A percentile compares a stretch with the other conserved stretches of the same genome.
Conservation (phyloP, 2,888 invertebrate genomes). For the Agelastica alni region DNA sequence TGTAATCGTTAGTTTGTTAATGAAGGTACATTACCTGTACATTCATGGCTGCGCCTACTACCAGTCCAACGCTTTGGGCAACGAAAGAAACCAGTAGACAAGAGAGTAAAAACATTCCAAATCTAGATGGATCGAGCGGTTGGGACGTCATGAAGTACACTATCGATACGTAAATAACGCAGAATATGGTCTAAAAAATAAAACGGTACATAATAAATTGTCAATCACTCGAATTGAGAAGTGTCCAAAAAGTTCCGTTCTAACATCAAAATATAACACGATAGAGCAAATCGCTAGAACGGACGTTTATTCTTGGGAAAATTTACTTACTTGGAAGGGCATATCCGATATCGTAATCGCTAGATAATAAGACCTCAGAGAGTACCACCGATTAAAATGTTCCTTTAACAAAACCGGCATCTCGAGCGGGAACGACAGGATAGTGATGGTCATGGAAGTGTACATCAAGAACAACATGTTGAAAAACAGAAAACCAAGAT, state of each 20-base stretch:
- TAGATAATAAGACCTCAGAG: constrained; percentile 89
- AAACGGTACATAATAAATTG: no score
- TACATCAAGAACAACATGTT: constrained; percentile 99
- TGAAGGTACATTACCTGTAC: constrained; percentile 82
- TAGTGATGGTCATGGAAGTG: constrained; percentile 99
- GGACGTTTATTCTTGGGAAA: no score
- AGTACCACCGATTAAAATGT: constrained; percentile 97
- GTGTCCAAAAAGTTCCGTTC: no score
- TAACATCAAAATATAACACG: constrained; percentile 34
- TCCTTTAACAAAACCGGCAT: constrained; percentile 94
- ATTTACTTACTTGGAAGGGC: constrained; percentile 92
- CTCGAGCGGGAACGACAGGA: constrained; percentile 94
- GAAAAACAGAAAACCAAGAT: constrained; percentile 96
- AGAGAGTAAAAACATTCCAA: constrained; percentile 85
- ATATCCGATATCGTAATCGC: constrained; percentile 95
- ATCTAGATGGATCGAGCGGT: constrained; percentile 80
- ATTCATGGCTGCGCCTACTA: constrained; percentile 95
- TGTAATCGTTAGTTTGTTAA: no score
- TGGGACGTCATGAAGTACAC: constrained; percentile 96
- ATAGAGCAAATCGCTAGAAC: neutral
- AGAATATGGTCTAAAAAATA: constrained; percentile 90
- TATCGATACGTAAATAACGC: constrained; percentile 87
- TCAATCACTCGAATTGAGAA: no score
- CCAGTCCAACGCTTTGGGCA: constrained; percentile 92
- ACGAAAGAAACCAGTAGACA: constrained; percentile 91